A percentile compares a stretch with the other conserved stretches of the same genome.
These are phyloP conservation scores for Oscheius sp. DNA, from an alignment of 1,140 invertebrate genomes.

Conservation along the genomic window DNA sequence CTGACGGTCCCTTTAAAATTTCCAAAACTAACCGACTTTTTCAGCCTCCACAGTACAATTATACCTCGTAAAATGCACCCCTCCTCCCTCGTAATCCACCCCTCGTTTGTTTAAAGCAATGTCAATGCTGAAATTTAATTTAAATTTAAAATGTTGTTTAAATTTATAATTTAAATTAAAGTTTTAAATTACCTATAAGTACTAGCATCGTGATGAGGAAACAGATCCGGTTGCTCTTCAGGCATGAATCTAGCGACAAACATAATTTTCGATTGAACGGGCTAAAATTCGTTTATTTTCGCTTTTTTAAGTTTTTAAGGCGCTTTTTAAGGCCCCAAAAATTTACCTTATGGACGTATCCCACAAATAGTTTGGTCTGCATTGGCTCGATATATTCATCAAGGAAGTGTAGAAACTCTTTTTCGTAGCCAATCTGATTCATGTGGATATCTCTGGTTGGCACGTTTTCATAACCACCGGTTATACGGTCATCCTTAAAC, in stretches of 20 bases:
- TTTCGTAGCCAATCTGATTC: conserved; percentile 87
- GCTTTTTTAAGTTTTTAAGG: not conserved
- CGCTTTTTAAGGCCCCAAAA: too few relatives aligned
- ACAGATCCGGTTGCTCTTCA: conserved; percentile 84
- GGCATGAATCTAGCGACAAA: conserved; percentile 95
- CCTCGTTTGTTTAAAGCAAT: conserved; percentile 42
- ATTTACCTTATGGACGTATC: conserved; percentile 80
- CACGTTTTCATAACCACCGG: conserved; percentile 94
- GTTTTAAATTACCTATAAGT: conserved; percentile 70
- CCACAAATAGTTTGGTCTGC: conserved; percentile 85
- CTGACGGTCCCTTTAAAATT: too few relatives aligned
- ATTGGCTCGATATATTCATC: conserved; percentile 82
- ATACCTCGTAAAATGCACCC: conserved; percentile 88
- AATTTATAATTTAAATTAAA: not conserved
- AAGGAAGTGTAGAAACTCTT: conserved; percentile 86
- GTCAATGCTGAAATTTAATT: not conserved
- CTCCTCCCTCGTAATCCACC: conserved; percentile 82
- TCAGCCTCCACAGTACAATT: conserved; percentile 81
- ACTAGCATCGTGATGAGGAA: conserved; percentile 95
- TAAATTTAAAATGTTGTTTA: not conserved
- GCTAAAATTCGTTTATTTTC: conserved; percentile 67
- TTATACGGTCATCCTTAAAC: conserved; percentile 75
- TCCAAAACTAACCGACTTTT: conserved; percentile 49
- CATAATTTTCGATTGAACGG: conserved; percentile 89
- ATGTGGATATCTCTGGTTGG: conserved; percentile 98